Evolutionary conservation across 2,797 vertebrate genomes (phyloP), one percentile per base, ranked within the genome.

Genomic region (Xenopus petersii): DNA sequence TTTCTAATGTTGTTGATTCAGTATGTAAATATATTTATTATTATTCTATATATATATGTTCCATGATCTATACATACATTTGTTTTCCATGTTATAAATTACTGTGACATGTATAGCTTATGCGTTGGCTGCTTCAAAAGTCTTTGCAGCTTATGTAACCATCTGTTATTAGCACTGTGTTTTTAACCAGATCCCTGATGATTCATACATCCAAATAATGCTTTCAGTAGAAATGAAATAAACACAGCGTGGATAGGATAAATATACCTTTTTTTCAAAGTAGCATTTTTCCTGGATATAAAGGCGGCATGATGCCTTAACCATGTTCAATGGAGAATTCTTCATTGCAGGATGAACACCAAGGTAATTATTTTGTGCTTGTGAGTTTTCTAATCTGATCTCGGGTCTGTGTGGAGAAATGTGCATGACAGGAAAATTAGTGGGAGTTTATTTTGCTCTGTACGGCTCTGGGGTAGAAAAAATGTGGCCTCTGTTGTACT

Each of bases 201-300:
- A 84, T 67, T 75, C 74, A 75, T 76, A 83, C 81, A 71, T 82
- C 80, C 83, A 83, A 67, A 71, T 81, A 83, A 80, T 82, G 80
- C 80, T 79, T 80, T 74, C 75, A 83, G 75, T 80, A 81, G 16
- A 13, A 80, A 82, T 78, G 75, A 81, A 82, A 82, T 74, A 55
- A 79, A 65, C 55, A 10, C 77, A 64, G 68, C 30, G 47, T 58
- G 49, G 59, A 79, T 30, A 72, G 70, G 85, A 81, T 80, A 58
- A 79, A 79, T 73, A 63, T 73, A 61, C 70, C 68, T 72, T 11
- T 59, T 61, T 75, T 80, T 70, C 76, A 75, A 36, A 55, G 49
- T 67, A 67, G 30, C 21, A 67, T 26, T 51, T 67, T 46, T 33
- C 26, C 21, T 55, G 47, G 75, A 75, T 74, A 61, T 81, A 64